A percentile compares a stretch with the other conserved stretches of the same genome.
phyloP scores from a whole-genome alignment of 2,113 vertebrate genomes.

The Stictonetta naevosa region DNA sequence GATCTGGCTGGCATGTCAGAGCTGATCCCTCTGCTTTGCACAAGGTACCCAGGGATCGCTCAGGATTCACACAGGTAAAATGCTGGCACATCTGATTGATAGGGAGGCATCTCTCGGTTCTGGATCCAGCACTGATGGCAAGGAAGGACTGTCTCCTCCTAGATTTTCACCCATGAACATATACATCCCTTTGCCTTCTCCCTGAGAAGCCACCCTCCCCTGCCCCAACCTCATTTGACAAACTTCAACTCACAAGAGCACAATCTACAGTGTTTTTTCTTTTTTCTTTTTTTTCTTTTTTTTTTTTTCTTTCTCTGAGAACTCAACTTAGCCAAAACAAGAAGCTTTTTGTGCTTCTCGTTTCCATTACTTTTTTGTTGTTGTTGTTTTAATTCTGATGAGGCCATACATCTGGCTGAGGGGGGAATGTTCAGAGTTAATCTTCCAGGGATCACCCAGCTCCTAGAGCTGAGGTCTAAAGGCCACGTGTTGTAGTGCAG shows the following conservation, averaged over 20 bases:
- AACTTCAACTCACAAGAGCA: background rate
- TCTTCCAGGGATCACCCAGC: background rate
- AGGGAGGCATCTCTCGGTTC: background rate
- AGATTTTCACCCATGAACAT: background rate
- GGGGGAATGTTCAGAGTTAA: background rate
- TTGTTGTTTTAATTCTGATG: background rate
- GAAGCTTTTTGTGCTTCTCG: slow-evolving; percentile 10
- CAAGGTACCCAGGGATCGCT: background rate
- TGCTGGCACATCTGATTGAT: background rate
- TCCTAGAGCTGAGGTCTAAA: background rate
- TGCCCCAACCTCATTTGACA: background rate
- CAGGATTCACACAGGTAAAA: background rate
- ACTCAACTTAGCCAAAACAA: slow-evolving; percentile 4
- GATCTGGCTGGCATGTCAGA: background rate
- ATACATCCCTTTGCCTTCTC: background rate
- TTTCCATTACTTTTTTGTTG: background rate
- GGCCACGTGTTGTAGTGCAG: background rate
- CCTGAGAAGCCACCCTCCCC: background rate
- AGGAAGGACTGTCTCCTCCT: background rate
- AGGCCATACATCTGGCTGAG: background rate
- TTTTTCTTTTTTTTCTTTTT: too few species aligned
- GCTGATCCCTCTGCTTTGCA: background rate
- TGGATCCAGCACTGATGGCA: background rate
- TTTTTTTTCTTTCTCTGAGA: background rate
- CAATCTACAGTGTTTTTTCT: background rate